Evolutionary conservation across 2,113 vertebrate species (phyloP).

Genomic region (Tachuris rubrigastra): DNA sequence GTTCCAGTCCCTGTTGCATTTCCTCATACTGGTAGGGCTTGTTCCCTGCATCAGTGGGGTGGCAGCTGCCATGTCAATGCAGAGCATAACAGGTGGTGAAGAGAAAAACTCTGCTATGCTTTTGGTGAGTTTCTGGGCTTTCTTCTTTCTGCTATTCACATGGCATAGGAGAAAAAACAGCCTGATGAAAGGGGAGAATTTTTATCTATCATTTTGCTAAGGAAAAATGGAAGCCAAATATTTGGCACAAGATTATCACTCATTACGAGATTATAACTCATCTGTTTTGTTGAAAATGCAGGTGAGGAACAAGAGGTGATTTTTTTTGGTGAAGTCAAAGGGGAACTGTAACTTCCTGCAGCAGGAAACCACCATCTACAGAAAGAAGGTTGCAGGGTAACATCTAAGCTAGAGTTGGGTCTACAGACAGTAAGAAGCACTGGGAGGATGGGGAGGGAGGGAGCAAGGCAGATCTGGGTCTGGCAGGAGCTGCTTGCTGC

Average conservation of each 20-base stretch:
- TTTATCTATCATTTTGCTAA: neutral
- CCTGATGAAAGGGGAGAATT: neutral
- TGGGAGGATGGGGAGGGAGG: neutral
- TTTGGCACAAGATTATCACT: neutral
- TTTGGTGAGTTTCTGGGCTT: neutral
- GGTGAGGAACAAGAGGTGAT: neutral
- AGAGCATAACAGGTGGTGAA: neutral
- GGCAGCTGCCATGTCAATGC: neutral
- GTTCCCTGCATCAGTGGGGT: rapidly evolving
- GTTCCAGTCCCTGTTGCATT: neutral
- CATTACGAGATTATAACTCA: neutral
- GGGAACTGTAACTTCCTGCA: neutral
- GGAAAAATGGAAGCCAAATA: too few species aligned
- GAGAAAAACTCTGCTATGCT: neutral
- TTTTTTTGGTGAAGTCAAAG: neutral
- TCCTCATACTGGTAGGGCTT: neutral
- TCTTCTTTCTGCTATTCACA: neutral
- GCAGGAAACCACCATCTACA: neutral
- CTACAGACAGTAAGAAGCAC: rapidly evolving
- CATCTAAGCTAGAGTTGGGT: neutral
- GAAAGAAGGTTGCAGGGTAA: neutral
- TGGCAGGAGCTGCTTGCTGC: neutral
- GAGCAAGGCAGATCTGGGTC: neutral
- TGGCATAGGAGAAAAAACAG: neutral
- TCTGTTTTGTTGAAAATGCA: neutral